A percentile compares a stretch with the other conserved stretches of the same genome.
phyloP scores from a whole-genome alignment of 1,140 invertebrate species.

The Gryllus bimaculatus region DNA sequence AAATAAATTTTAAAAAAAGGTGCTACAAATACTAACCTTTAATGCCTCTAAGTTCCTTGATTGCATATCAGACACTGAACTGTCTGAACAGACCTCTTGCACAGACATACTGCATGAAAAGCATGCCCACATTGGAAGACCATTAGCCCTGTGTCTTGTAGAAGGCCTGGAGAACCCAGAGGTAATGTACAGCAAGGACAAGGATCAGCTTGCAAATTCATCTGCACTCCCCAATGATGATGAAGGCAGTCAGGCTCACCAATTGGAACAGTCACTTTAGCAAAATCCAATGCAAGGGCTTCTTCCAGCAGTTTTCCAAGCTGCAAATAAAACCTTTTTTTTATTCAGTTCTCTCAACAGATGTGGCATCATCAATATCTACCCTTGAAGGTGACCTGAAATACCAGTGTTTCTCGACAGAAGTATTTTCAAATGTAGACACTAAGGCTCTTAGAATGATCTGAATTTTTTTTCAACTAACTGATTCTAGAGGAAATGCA shows the following conservation, averaged over 20 bases:
- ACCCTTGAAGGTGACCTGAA: too few relatives aligned
- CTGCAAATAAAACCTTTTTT: slow-evolving; percentile 23
- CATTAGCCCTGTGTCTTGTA: slow-evolving; percentile 35
- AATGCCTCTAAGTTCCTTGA: too few relatives aligned
- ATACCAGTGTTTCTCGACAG: too few relatives aligned
- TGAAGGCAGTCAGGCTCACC: slow-evolving; percentile 27
- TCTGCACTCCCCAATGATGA: slow-evolving; percentile 38
- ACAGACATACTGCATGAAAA: slow-evolving; percentile 30
- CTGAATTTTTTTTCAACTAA: too few relatives aligned
- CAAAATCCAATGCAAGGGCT: slow-evolving; percentile 31
- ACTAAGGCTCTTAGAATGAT: too few relatives aligned
- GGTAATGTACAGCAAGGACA: slow-evolving; percentile 37
- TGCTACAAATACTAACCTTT: too few relatives aligned
- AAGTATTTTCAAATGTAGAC: too few relatives aligned
- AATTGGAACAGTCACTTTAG: slow-evolving; percentile 27
- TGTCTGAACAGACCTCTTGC: not conserved
- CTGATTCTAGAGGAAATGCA: too few relatives aligned
- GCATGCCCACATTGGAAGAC: slow-evolving; percentile 38
- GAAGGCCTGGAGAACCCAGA: slow-evolving; percentile 34
- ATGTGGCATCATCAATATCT: too few relatives aligned
- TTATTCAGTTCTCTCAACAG: not conserved
- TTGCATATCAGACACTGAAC: too few relatives aligned
- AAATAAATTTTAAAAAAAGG: too few relatives aligned
- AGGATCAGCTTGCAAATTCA: slow-evolving; percentile 28
- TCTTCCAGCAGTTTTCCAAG: slow-evolving; percentile 28